A percentile compares a stretch with the other conserved stretches of the same genome.
Conservation (phyloP, 2,888 invertebrate species). For the Lepidochitona cinerea region DNA sequence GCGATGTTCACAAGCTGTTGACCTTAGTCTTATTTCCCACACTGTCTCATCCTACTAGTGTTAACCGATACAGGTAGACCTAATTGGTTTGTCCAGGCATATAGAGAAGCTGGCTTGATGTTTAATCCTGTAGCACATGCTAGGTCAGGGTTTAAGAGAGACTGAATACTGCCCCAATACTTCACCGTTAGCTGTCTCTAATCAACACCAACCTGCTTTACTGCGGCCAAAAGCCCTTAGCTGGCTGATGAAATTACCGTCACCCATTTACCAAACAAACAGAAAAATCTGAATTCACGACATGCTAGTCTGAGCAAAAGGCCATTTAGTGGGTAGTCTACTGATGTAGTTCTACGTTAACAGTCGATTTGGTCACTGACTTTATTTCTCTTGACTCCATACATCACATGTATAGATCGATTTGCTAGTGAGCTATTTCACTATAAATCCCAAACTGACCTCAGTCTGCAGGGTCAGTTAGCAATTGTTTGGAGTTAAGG, state of each 20-base stretch:
- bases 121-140: not conserved
- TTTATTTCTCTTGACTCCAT: too few species aligned
- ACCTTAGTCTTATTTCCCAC: not conserved
- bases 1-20: too few species aligned
- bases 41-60: not conserved
- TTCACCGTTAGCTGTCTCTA: not conserved
- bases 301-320: not conserved
- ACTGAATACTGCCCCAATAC: not conserved
- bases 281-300: not conserved
- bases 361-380: too few species aligned
- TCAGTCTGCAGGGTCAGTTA: too few species aligned
- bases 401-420: too few species aligned
- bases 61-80: not conserved
- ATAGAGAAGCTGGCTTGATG: not conserved
- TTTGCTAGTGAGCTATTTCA: too few species aligned
- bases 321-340: not conserved
- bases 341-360: too few species aligned
- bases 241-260: not conserved
- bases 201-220: not conserved
- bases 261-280: not conserved
- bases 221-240: not conserved
- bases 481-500: too few species aligned
- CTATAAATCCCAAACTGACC: too few species aligned
- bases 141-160: not conserved
- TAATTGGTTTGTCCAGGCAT: not conserved